Percentiles rank a stretch among this genome's conserved stretches.
Conservation (phyloP, 2,113 vertebrate genomes). For the Egretta garzetta region DNA sequence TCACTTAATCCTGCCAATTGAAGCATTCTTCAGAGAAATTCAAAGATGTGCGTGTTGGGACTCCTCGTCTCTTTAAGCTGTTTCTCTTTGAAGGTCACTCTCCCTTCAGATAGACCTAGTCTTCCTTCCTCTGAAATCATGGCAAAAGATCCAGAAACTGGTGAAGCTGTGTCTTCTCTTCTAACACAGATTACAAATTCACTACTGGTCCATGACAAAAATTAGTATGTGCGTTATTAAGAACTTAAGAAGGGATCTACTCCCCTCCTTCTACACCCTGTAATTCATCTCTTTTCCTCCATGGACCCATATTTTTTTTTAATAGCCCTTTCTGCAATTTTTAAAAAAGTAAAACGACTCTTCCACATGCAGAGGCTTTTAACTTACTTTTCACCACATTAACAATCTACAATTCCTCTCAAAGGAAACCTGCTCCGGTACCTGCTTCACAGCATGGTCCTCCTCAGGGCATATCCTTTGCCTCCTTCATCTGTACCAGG, state of each 20-base stretch:
- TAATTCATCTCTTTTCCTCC: not conserved
- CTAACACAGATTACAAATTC: not conserved
- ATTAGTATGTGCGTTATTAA: not conserved
- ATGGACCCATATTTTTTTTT: not conserved
- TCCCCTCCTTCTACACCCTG: not conserved
- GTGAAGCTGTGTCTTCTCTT: not conserved
- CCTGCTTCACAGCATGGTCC: not conserved
- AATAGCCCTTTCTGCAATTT: not conserved
- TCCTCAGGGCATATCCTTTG: not conserved
- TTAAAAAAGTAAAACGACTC: not conserved
- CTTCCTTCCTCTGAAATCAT: not conserved
- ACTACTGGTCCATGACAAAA: not conserved
- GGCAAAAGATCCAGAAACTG: not conserved
- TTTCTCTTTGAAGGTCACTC: not conserved
- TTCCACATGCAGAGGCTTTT: fast-evolving
- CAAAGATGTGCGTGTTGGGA: fast-evolving
- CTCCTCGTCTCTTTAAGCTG: not conserved
- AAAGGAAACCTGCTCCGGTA: not conserved
- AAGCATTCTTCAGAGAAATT: not conserved
- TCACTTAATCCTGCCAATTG: not conserved
- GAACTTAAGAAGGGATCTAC: not conserved
- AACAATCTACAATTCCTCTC: not conserved
- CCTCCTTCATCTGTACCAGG: not conserved
- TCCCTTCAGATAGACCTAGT: not conserved
- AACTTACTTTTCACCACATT: not conserved